A percentile compares a stretch with the other conserved stretches of the same genome.
phyloP scores from a whole-genome alignment of 2,797 vertebrate genomes.

The Apogon talboti region DNA sequence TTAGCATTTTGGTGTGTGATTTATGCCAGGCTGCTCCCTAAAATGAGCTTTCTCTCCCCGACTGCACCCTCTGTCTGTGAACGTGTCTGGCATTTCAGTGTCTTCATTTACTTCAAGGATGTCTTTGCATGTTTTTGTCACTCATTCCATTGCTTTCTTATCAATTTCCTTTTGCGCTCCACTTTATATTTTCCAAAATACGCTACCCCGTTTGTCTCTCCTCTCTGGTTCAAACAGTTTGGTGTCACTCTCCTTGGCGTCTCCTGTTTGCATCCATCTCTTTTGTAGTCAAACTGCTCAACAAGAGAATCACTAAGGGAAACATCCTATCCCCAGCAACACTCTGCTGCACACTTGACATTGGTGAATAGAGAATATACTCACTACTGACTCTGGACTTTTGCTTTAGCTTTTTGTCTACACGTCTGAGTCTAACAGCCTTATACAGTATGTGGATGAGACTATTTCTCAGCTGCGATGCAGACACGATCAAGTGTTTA shows the following conservation, averaged over 20 bases:
- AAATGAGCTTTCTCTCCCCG: slow-evolving; percentile 70
- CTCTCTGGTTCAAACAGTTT: slow-evolving; percentile 38
- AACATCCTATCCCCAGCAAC: slow-evolving; percentile 61
- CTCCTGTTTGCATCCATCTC: slow-evolving; percentile 60
- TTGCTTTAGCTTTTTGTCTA: slow-evolving; percentile 14
- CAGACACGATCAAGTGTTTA: slow-evolving; percentile 16
- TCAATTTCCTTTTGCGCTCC: slow-evolving; percentile 20
- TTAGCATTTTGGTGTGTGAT: slow-evolving; percentile 77
- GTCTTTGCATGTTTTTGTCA: slow-evolving; percentile 49
- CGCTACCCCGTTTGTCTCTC: neutral
- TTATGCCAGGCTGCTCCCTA: slow-evolving; percentile 73
- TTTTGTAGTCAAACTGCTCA: slow-evolving; percentile 54
- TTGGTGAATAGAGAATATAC: slow-evolving; percentile 50
- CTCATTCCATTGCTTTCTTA: slow-evolving; percentile 48
- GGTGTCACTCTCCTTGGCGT: slow-evolving; percentile 43
- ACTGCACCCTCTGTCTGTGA: slow-evolving; percentile 45
- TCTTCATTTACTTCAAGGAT: slow-evolving; percentile 67
- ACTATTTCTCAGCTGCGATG: slow-evolving; percentile 44
- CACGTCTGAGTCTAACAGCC: slow-evolving; percentile 43
- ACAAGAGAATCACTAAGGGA: slow-evolving; percentile 56
- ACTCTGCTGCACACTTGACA: slow-evolving; percentile 62
- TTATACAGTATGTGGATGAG: slow-evolving; percentile 25
- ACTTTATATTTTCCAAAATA: slow-evolving; percentile 34
- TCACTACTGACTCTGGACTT: slow-evolving; percentile 28
- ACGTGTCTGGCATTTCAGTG: slow-evolving; percentile 65